Evolutionary conservation across 2,888 invertebrate species (phyloP).

Genomic region (Drosophila rellima): DNA sequence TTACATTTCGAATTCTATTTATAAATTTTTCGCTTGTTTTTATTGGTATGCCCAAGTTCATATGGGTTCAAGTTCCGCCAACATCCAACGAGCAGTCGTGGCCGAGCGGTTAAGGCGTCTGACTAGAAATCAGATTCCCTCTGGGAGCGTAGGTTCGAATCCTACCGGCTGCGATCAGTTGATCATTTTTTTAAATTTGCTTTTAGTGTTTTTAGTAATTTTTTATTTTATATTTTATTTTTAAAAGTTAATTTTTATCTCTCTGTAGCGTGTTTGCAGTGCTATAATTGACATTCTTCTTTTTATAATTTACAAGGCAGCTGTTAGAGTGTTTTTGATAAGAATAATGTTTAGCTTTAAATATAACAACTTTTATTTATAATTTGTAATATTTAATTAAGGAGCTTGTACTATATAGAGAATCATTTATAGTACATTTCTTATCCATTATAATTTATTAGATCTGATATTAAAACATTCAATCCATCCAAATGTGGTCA

Average conservation of each 20-base stretch:
- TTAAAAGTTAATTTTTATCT: background rate
- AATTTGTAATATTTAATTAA: background rate
- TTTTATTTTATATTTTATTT: background rate
- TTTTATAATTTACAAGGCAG: background rate
- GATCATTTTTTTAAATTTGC: constrained; percentile 10
- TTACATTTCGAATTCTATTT: constrained; percentile 10
- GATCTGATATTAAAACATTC: background rate
- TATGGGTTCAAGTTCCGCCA: background rate
- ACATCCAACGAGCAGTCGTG: constrained; percentile 44
- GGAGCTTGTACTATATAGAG: too few species aligned
- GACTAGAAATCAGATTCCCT: constrained; percentile 88
- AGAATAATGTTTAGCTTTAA: too few species aligned
- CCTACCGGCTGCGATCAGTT: constrained; percentile 90
- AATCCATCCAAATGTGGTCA: background rate
- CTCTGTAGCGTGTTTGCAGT: background rate
- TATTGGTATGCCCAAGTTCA: background rate
- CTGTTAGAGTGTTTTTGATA: background rate
- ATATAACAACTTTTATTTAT: too few species aligned
- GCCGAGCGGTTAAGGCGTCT: constrained; percentile 72
- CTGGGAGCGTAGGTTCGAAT: constrained; percentile 95
- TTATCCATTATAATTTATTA: too few species aligned
- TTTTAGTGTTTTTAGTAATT: background rate
- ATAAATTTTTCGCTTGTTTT: constrained; percentile 2
- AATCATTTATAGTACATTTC: too few species aligned
- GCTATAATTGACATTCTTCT: background rate